These are phyloP conservation scores for Eristalis tenax DNA, from an alignment of 2,888 invertebrate species.

Conservation along the genomic window DNA sequence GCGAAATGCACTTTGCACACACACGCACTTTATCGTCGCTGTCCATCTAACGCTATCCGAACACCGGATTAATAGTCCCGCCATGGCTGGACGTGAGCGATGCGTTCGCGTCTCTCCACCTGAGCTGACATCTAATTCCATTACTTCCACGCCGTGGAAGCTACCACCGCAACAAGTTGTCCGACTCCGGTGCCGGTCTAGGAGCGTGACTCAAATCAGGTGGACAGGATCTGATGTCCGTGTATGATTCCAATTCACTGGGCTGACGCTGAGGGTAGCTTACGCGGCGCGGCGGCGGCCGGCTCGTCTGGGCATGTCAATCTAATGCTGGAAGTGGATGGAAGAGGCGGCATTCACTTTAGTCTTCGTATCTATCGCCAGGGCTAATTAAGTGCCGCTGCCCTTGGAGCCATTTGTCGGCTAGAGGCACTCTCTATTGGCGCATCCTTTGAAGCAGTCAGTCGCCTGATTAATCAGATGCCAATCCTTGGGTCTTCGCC, in stretches of 20 bases:
- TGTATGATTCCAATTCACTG: slow-evolving; percentile 70
- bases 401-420: slow-evolving; percentile 66
- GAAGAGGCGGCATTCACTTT: slow-evolving; percentile 48
- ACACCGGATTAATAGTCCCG: slow-evolving; percentile 57
- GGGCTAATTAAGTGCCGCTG: slow-evolving; percentile 67
- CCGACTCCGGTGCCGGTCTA: neutral
- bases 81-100: slow-evolving; percentile 57
- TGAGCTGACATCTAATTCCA: slow-evolving; percentile 65
- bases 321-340: slow-evolving; percentile 63
- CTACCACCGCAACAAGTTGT: slow-evolving; percentile 45
- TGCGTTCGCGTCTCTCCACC: slow-evolving; percentile 51
- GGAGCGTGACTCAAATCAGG: slow-evolving; percentile 62
- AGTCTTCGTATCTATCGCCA: slow-evolving; percentile 51
- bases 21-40: slow-evolving; percentile 65
- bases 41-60: slow-evolving; percentile 54
- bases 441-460: slow-evolving; percentile 62
- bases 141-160: slow-evolving; percentile 62
- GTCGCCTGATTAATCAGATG: slow-evolving; percentile 65
- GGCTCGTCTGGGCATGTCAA: slow-evolving; percentile 40
- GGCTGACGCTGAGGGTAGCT: slow-evolving; percentile 32
- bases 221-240: slow-evolving; percentile 68
- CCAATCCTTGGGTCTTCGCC: slow-evolving; percentile 58
- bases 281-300: neutral
- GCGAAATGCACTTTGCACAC: slow-evolving; percentile 36
- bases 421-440: slow-evolving; percentile 41